These are phyloP conservation scores for Lasioglossum leucozonium DNA, from an alignment of 2,888 invertebrate genomes.

Conservation along the genomic window DNA sequence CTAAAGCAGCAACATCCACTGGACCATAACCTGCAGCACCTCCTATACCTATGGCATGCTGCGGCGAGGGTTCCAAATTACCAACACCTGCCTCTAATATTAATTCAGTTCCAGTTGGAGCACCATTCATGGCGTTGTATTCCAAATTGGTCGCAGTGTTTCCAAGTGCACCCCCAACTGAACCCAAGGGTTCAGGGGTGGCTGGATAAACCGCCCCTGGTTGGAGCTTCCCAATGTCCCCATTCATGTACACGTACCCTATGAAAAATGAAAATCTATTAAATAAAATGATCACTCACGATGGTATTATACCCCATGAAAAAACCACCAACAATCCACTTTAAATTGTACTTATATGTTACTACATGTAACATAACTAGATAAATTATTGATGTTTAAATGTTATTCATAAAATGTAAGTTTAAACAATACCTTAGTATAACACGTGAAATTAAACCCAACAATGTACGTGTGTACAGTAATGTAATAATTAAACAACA, in stretches of 20 bases:
- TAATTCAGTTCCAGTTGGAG: slow-evolving; percentile 79
- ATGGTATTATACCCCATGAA: not conserved
- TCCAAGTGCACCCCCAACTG: slow-evolving; percentile 80
- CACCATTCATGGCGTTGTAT: slow-evolving; percentile 84
- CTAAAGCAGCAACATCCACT: slow-evolving; percentile 81
- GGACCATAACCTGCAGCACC: slow-evolving; percentile 82
- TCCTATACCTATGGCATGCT: slow-evolving; percentile 83
- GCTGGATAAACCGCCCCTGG: slow-evolving; percentile 89
- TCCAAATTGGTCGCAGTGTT: slow-evolving; percentile 81
- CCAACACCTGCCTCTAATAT: slow-evolving; percentile 82
- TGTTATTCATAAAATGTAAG: not conserved
- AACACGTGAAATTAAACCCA: not conserved
- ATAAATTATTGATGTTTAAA: slow-evolving; percentile 8
- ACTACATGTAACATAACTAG: slow-evolving; percentile 25
- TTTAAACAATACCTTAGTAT: not conserved
- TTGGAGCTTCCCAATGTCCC: slow-evolving; percentile 91
- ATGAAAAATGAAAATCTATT: slow-evolving; percentile 71
- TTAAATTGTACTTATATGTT: slow-evolving; percentile 44
- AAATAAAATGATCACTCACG: slow-evolving; percentile 6
- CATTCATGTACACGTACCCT: slow-evolving; percentile 94
- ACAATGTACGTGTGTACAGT: not conserved
- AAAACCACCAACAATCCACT: not conserved
- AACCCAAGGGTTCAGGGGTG: slow-evolving; percentile 88
- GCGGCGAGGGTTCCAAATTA: slow-evolving; percentile 79
- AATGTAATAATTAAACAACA: not conserved